Conservation (phyloP, 2,797 vertebrate species). For the Hyperoplus lanceolatus region DNA sequence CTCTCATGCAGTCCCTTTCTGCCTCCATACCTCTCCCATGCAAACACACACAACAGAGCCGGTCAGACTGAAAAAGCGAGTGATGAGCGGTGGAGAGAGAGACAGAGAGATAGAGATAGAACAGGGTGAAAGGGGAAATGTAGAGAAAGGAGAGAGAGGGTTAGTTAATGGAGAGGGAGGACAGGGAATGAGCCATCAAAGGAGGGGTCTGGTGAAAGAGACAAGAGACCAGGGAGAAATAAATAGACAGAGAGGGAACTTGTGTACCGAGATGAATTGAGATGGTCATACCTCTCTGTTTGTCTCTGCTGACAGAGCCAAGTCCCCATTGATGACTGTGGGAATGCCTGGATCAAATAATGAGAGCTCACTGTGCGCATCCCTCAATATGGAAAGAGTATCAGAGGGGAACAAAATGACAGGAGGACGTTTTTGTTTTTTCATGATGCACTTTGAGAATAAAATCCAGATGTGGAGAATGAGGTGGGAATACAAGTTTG, state of each 20-base stretch:
- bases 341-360: constrained; percentile 39
- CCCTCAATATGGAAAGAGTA: no score
- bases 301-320: constrained; percentile 26
- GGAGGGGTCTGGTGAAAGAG: constrained; percentile 21
- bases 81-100: constrained; percentile 16
- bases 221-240: constrained; percentile 1
- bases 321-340: constrained; percentile 27
- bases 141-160: constrained; percentile 30
- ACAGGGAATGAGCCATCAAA: constrained; percentile 42
- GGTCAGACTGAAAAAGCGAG: constrained; percentile 20
- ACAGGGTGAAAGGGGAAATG: constrained; percentile 57
- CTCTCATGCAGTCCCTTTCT: constrained; percentile 25
- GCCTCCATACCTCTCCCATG: constrained; percentile 2
- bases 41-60: constrained; percentile 25
- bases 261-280: constrained; percentile 12
- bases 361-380: neutral
- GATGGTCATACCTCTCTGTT: constrained; percentile 25
- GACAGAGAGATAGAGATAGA: neutral
- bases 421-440: no score
- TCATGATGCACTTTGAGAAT: no score
- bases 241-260: constrained; percentile 15
- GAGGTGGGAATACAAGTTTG: no score
- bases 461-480: no score
- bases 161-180: constrained; percentile 52
- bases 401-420: no score